Base-by-base conservation (phyloP, 2,113 vertebrate species). In the Percopsis transmontana region DNA sequence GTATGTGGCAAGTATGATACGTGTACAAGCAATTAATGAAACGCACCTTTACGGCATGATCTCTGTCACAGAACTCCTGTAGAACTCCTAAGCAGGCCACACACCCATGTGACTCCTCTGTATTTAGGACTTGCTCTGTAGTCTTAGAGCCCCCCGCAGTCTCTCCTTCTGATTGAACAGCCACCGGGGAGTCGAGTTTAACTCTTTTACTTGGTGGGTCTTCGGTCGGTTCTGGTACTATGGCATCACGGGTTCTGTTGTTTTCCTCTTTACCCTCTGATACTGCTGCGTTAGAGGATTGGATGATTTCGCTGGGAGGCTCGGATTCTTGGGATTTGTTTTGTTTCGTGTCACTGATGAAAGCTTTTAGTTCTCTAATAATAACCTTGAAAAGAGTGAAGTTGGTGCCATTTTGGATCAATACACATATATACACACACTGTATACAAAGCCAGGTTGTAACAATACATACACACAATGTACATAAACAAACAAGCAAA, bases 81-180 rank as follows among this genome's bases (percentile, higher is more conserved):
- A 99, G 92, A 70, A 98, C 73, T 47, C 97, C 97, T 82, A 99
- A 75, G 80, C 97, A 99, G 53, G 93, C 81, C 2, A 91, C 95
- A 72, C 97, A 99, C 18, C 94, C 88, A 2, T 42, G 16, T 0
- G 56, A 18, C 56, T 74, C 39, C 0, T 41, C 66, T 14, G 58
- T 69, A 39, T 69, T 48, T 19, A 0, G 13, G 19, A 16, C n/a
- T 21, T 59, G 42, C 0, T 21, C 24, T 13, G 40, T 5, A 1
- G 33, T 16, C 19, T 2, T 13, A 2, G 56, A 7, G 16, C 1
- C 64, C 2, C 1, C 0, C 0, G 70, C 38, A 20, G 54, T 1
- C 0, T 3, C 84, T 11, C 64, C 76, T 2, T 23, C 76, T 0
- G 63, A 19, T 10, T 33, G 79, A 20, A 24, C 68, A 2, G n/a